Evolutionary conservation across 2,113 vertebrate genomes (phyloP).

Genomic region (Antigone vipio): DNA sequence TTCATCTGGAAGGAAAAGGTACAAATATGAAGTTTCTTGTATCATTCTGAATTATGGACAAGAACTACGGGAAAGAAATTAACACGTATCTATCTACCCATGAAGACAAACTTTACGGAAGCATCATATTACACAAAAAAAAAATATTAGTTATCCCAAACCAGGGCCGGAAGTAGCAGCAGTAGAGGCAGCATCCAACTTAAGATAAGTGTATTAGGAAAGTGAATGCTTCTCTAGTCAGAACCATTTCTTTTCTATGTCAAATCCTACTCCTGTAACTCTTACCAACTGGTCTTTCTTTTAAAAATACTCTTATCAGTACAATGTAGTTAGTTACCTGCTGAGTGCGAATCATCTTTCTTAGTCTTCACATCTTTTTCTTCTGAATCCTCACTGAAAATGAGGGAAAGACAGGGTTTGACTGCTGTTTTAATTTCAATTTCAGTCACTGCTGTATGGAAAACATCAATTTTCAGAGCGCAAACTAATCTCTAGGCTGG

Average conservation of each 20-base stretch:
- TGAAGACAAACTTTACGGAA: neutral
- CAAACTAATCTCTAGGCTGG: neutral
- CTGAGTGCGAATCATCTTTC: constrained; percentile 89
- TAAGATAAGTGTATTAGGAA: neutral
- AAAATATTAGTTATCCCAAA: neutral
- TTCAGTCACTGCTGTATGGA: neutral
- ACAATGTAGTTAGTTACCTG: constrained; percentile 76
- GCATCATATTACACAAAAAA: neutral
- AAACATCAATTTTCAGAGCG: neutral
- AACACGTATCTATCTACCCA: neutral
- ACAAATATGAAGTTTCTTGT: neutral
- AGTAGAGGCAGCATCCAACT: neutral
- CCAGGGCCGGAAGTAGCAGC: neutral
- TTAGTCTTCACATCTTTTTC: constrained; percentile 95
- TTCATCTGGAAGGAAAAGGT: constrained; percentile 66
- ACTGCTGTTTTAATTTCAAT: neutral
- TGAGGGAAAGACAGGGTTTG: neutral
- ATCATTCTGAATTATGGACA: neutral
- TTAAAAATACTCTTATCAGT: neutral
- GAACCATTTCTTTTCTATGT: neutral
- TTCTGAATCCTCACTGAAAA: constrained; percentile 93
- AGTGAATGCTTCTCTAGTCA: neutral
- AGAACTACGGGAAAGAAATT: neutral
- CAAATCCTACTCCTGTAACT: neutral
- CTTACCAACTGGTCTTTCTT: neutral